Base-by-base conservation (phyloP, 2,797 vertebrate genomes). In the Microctenopoma steveboyesi region DNA sequence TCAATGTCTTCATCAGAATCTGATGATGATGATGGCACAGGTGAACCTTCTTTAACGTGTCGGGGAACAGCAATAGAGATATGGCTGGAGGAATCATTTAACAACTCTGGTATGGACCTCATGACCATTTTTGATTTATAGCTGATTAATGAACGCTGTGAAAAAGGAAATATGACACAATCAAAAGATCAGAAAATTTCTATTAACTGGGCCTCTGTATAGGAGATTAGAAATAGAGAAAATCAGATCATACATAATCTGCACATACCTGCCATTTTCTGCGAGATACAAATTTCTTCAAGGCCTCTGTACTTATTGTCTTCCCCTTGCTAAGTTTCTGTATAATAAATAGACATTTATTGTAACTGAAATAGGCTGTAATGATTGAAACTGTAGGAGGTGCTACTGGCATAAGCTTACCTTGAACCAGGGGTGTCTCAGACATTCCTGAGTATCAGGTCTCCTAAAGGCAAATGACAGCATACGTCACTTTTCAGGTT, bases 81-180 rank as follows among this genome's bases (percentile, higher is more conserved):
- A 69, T 97, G 96, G 84, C 94, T 97, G 13, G 95, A 95, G 0
- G 95, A 95, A 70, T 98, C 97, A 63, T 97, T 95, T 64, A 99
- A 89, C 72, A 99, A 87, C 83, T 98, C 97, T 0, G 96, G 96
- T 82, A 99, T 97, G 0, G 98, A 96, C 62, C 97, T 95, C 92
- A 98, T 94, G 68, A 97, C 95, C 96, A 99, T 97, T 85, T 98
- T 97, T 76, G 98, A 99, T 87, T 99, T 99, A 88, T 98, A 99
- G 92, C 94, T 97, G 92, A 99, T 97, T 65, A 99, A 94, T 0
- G 97, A 99, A 60, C 97, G 95, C 98, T 99, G 70, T 53, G 82
- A 91, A 78, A 60, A 7, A 18, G 6, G 3, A 77, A 65, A 68
- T 9, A 64, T 50, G 13, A 57, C 13, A 63, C 11, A 25, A 3